These are phyloP conservation scores for Gila orcuttii DNA, from an alignment of 2,113 vertebrate genomes.

Conservation along the genomic window DNA sequence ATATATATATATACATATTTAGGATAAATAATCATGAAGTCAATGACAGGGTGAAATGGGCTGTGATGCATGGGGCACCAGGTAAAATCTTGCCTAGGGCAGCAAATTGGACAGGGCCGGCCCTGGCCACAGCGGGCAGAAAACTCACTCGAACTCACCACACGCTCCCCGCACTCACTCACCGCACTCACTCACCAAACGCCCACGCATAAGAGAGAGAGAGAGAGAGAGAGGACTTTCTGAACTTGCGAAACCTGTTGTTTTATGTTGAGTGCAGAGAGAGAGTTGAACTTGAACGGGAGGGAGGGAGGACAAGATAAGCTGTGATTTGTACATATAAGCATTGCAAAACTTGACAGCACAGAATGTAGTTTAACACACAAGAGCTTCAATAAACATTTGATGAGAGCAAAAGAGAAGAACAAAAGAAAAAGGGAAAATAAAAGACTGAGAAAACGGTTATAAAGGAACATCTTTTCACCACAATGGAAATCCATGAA, in stretches of 20 bases:
- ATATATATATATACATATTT: too few relatives aligned
- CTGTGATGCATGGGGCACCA: too few relatives aligned
- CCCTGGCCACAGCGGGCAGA: too few relatives aligned
- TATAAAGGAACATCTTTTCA: background rate
- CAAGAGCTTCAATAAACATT: constrained; percentile 8
- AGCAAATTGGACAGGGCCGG: too few relatives aligned
- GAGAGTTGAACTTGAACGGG: background rate
- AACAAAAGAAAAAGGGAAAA: background rate
- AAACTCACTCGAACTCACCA: too few relatives aligned
- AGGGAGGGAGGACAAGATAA: background rate
- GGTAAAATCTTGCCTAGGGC: too few relatives aligned
- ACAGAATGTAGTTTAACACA: background rate
- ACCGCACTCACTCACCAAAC: too few relatives aligned
- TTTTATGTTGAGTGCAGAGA: too few relatives aligned
- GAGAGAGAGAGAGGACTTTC: background rate
- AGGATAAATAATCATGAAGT: too few relatives aligned
- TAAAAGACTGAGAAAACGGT: background rate
- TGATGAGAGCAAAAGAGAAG: background rate
- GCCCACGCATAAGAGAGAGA: too few relatives aligned
- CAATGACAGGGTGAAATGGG: too few relatives aligned
- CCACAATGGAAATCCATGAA: constrained; percentile 38
- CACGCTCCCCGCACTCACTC: too few relatives aligned
- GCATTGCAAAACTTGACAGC: background rate
- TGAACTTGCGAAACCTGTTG: background rate
- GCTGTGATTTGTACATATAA: background rate